Evolutionary conservation across 2,888 invertebrate species (phyloP).

Genomic region (Caenorhabditis afra): DNA sequence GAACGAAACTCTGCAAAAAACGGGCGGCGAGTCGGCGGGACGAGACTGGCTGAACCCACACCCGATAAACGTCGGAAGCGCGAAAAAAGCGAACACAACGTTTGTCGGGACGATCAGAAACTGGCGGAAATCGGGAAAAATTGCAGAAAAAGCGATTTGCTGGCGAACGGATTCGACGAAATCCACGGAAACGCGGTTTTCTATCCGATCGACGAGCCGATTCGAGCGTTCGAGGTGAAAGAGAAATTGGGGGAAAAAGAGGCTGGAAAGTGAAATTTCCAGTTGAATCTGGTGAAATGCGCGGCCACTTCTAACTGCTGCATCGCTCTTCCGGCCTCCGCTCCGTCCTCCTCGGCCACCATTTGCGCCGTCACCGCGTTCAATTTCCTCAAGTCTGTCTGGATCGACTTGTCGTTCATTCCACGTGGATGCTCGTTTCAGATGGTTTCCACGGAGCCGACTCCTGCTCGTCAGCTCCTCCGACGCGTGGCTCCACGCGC

Average conservation of each 20-base stretch:
- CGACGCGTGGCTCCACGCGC: constrained; percentile 19
- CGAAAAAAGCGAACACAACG: not conserved
- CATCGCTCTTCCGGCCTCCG: constrained; percentile 44
- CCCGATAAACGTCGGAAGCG: constrained; percentile 14
- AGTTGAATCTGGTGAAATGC: constrained; percentile 43
- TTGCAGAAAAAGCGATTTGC: constrained; percentile 32
- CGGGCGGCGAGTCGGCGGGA: constrained; percentile 21
- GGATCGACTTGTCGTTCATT: not conserved
- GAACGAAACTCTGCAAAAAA: constrained; percentile 23
- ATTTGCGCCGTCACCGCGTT: constrained; percentile 35
- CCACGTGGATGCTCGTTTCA: constrained; percentile 2
- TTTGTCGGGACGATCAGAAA: not conserved
- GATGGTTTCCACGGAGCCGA: constrained; percentile 55
- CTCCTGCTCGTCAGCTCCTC: constrained; percentile 33
- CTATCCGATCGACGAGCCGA: constrained; percentile 49
- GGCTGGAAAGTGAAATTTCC: constrained; percentile 4
- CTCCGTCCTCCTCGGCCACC: constrained; percentile 33
- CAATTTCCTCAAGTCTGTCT: constrained; percentile 47
- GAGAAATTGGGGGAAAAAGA: not conserved
- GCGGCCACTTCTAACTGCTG: constrained; percentile 37
- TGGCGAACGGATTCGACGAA: constrained; percentile 45
- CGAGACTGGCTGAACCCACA: constrained; percentile 41
- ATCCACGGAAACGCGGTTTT: constrained; percentile 36
- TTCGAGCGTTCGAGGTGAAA: constrained; percentile 48
- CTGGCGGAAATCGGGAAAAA: not conserved